Percentiles rank a stretch among this genome's conserved stretches.
Conservation (phyloP, 2,113 vertebrate genomes). For the Tetrao urogallus region DNA sequence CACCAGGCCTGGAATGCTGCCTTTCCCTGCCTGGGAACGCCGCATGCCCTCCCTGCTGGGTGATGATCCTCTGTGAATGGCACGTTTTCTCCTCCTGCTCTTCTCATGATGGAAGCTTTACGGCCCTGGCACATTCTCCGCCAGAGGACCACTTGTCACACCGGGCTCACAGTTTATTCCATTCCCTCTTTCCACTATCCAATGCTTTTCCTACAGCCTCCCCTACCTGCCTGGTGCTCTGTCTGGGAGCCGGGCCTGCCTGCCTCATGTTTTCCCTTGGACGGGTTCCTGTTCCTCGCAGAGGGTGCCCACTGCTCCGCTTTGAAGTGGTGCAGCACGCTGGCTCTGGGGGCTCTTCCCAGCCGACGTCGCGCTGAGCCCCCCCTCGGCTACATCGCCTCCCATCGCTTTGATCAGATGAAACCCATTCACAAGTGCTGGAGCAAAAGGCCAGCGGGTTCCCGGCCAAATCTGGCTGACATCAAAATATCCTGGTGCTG, state of each 20-base stretch:
- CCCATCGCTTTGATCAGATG: neutral
- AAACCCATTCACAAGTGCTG: neutral
- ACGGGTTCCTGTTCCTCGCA: neutral
- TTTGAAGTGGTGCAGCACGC: conserved; percentile 38
- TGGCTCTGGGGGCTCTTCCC: neutral
- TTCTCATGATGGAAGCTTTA: neutral
- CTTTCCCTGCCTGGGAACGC: neutral
- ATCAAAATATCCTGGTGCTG: neutral
- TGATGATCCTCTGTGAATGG: neutral
- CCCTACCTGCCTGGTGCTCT: conserved; percentile 31
- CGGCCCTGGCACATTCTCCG: neutral
- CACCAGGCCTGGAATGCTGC: neutral
- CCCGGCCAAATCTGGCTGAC: neutral
- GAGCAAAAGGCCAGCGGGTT: neutral
- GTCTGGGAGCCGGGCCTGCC: conserved; percentile 29
- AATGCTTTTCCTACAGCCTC: conserved; percentile 4
- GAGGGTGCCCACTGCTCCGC: conserved; percentile 22
- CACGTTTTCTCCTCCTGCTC: neutral
- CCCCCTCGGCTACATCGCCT: neutral
- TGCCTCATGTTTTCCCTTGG: conserved; percentile 66
- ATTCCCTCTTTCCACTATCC: conserved; percentile 26
- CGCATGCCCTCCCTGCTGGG: accelerated
- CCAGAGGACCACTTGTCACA: accelerated
- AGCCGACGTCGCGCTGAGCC: neutral
- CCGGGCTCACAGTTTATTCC: conserved; percentile 11